phyloP scores from a whole-genome alignment of 2,888 invertebrate species.

The Tachina fera region DNA sequence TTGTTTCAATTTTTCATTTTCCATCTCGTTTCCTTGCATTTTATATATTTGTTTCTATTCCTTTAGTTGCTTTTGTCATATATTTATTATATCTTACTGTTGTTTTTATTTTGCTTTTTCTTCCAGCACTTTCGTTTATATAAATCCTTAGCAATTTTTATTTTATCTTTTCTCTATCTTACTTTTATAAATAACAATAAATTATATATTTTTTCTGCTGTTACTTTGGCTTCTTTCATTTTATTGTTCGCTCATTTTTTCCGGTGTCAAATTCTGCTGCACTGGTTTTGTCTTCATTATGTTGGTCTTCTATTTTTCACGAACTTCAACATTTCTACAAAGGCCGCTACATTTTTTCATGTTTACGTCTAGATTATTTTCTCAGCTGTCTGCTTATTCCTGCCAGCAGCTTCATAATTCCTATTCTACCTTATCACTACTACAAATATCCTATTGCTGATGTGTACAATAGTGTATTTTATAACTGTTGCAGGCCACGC shows the following conservation, averaged over 20 bases:
- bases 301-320: constrained; percentile 8
- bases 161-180: constrained; percentile 59
- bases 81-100: constrained; percentile 58
- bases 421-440: constrained; percentile 55
- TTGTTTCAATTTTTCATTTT: constrained; percentile 78
- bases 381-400: constrained; percentile 11
- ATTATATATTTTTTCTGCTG: constrained; percentile 39
- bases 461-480: constrained; percentile 39
- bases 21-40: constrained; percentile 72
- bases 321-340: constrained; percentile 34
- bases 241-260: constrained; percentile 50
- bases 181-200: constrained; percentile 67
- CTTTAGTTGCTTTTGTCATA: constrained; percentile 21
- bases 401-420: constrained; percentile 63
- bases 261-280: constrained; percentile 52
- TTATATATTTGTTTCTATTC: constrained; percentile 70
- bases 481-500: constrained; percentile 22
- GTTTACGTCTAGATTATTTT: constrained; percentile 32
- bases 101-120: constrained; percentile 31
- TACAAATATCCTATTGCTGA: constrained; percentile 32
- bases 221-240: constrained; percentile 53
- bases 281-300: constrained; percentile 28
- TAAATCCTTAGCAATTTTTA: constrained; percentile 51
- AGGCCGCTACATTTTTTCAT: constrained; percentile 46
- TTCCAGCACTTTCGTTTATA: constrained; percentile 28